Percentiles rank a stretch among this genome's conserved stretches.
Evolutionary conservation across 1,140 invertebrate species (phyloP).

Genomic region (Diabrotica virgifera): DNA sequence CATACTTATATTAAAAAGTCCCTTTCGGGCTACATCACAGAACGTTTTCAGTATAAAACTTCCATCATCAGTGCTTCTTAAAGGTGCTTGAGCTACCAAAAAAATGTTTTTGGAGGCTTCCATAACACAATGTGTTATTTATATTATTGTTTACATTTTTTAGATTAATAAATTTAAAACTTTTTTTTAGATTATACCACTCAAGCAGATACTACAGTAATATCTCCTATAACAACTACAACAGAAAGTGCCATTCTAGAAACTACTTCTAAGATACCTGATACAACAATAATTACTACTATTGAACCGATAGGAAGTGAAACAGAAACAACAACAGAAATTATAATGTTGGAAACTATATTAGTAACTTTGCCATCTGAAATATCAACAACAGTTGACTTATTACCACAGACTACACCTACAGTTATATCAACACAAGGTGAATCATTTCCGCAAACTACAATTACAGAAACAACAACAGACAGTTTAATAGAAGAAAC

Average conservation of each 20-base stretch:
- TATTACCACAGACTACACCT: constrained; percentile 15
- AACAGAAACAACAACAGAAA: constrained; percentile 3
- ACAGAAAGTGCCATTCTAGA: background rate
- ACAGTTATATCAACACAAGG: constrained; percentile 19
- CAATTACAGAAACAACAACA: constrained; percentile 13
- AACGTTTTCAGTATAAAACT: too few relatives aligned
- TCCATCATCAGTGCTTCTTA: too few relatives aligned
- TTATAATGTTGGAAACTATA: background rate
- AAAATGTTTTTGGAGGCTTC: too few relatives aligned
- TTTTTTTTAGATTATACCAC: too few relatives aligned
- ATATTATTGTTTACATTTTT: too few relatives aligned
- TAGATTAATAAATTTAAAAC: too few relatives aligned
- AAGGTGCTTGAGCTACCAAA: too few relatives aligned
- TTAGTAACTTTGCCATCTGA: background rate
- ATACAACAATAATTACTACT: background rate
- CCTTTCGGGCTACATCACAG: too few relatives aligned
- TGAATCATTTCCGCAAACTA: constrained; percentile 1
- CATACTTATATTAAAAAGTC: too few relatives aligned
- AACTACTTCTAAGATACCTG: background rate
- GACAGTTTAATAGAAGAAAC: constrained; percentile 10
- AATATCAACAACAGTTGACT: background rate
- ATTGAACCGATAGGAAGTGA: background rate
- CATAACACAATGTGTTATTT: too few relatives aligned
- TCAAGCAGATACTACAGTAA: background rate
- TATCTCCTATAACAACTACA: constrained; percentile 5